These are phyloP conservation scores for Pelmatolapia mariae DNA, from an alignment of 2,113 vertebrate genomes.

Conservation along the genomic window DNA sequence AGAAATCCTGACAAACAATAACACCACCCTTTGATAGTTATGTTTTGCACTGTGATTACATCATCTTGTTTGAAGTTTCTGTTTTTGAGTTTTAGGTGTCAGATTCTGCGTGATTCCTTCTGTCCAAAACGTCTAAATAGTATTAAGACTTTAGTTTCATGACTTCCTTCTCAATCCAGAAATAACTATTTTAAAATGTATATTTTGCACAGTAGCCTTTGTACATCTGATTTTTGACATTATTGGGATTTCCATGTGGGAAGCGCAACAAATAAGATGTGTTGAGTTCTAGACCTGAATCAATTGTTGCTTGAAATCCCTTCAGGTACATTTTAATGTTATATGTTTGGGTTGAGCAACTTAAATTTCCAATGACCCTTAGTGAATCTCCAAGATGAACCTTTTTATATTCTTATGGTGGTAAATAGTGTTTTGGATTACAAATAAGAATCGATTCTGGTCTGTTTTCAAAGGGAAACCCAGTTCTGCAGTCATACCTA, in stretches of 20 bases:
- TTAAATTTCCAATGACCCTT: not conserved
- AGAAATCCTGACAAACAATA: not conserved
- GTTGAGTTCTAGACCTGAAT: not conserved
- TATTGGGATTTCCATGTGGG: not conserved
- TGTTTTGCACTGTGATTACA: not conserved
- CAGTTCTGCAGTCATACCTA: not conserved
- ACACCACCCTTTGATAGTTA: not conserved
- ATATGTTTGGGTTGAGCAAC: not conserved
- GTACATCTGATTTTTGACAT: not conserved
- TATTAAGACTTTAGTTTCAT: not conserved
- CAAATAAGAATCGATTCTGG: slow-evolving; percentile 16
- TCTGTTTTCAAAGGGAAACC: not conserved
- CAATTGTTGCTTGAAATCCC: slow-evolving; percentile 5
- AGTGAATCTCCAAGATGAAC: not conserved
- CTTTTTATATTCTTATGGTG: not conserved
- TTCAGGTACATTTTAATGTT: not conserved
- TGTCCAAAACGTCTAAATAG: not conserved
- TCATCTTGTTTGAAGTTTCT: not conserved
- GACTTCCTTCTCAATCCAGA: not conserved
- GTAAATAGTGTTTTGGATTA: not conserved
- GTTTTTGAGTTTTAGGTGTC: not conserved
- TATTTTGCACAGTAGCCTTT: not conserved
- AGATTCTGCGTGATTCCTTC: not conserved
- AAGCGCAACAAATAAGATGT: not conserved
- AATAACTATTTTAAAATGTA: not conserved